A percentile compares a stretch with the other conserved stretches of the same genome.
Evolutionary conservation across 2,797 vertebrate genomes (phyloP).

Genomic region (Odontamblyopus rebecca): DNA sequence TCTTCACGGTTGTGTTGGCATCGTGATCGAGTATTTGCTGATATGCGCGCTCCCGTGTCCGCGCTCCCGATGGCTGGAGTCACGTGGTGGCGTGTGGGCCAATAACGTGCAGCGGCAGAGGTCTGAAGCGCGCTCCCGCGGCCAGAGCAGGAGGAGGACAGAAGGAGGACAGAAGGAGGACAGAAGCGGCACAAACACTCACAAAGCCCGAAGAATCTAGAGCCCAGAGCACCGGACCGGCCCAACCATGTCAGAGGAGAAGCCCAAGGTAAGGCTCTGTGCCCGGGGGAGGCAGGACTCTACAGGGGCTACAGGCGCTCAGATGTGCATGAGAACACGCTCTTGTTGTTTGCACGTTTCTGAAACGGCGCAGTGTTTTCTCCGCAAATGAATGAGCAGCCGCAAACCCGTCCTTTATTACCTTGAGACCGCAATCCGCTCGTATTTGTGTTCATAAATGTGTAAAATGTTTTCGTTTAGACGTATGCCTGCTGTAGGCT

Average conservation of each 20-base stretch:
- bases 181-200: constrained; percentile 61
- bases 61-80: constrained; percentile 57
- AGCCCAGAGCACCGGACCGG: constrained; percentile 47
- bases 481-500: neutral
- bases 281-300: neutral
- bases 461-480: neutral
- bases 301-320: constrained; percentile 32
- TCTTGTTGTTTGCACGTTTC: constrained; percentile 79
- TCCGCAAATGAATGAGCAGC: constrained; percentile 76
- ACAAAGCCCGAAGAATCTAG: constrained; percentile 44
- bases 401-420: constrained; percentile 22
- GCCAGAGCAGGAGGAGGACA: constrained; percentile 73
- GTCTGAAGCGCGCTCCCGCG: constrained; percentile 82
- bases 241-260: constrained; percentile 87
- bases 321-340: constrained; percentile 74
- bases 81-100: constrained; percentile 76
- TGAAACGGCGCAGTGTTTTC: constrained; percentile 77
- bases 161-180: constrained; percentile 18
- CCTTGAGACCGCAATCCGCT: constrained; percentile 4
- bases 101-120: constrained; percentile 69
- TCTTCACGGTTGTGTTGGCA: constrained; percentile 6
- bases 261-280: constrained; percentile 86
- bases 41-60: constrained; percentile 66
- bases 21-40: constrained; percentile 59
- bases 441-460: neutral